These are phyloP conservation scores for Plagodis dolabraria DNA, from an alignment of 2,888 invertebrate species.

Conservation along the genomic window DNA sequence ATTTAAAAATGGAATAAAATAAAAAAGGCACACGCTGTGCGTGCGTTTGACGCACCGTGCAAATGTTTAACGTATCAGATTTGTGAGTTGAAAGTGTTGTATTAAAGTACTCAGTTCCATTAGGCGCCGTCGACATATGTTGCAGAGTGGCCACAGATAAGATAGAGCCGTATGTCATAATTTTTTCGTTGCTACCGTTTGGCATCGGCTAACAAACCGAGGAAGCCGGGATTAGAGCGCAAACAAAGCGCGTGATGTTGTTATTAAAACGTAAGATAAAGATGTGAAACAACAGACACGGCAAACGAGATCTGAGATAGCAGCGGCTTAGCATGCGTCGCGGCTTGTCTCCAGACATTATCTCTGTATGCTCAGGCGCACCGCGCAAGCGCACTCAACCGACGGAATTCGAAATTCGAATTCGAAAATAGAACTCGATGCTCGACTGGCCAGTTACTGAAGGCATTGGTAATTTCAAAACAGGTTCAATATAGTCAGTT, in stretches of 20 bases:
- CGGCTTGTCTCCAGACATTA: conserved; percentile 47
- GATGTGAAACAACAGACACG: conserved; percentile 66
- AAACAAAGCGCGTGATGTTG: conserved; percentile 67
- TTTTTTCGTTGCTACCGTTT: conserved; percentile 79
- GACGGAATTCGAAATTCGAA: conserved; percentile 34
- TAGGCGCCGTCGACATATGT: conserved; percentile 77
- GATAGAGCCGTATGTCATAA: conserved; percentile 83
- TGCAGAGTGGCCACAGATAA: conserved; percentile 80
- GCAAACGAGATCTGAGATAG: conserved; percentile 70
- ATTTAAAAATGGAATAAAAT: conserved; percentile 36
- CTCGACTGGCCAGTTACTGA: conserved; percentile 16
- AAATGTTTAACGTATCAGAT: conserved; percentile 63
- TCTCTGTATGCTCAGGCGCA: conserved; percentile 39
- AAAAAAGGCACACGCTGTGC: conserved; percentile 60
- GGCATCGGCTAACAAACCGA: conserved; percentile 71
- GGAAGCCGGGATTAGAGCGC: conserved; percentile 73
- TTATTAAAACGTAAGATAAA: conserved; percentile 76
- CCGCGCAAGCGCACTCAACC: conserved; percentile 38
- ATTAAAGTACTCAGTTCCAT: conserved; percentile 79
- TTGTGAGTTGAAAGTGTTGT: conserved; percentile 76
- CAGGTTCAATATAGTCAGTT: conserved; percentile 3
- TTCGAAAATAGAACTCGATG: conserved; percentile 33
- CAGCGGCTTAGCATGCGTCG: conserved; percentile 48
- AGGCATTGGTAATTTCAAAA: not conserved
- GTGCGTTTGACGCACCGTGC: conserved; percentile 47